These are phyloP conservation scores for Psilopsiagon aymara DNA, from an alignment of 2,113 vertebrate species.

Conservation along the genomic window DNA sequence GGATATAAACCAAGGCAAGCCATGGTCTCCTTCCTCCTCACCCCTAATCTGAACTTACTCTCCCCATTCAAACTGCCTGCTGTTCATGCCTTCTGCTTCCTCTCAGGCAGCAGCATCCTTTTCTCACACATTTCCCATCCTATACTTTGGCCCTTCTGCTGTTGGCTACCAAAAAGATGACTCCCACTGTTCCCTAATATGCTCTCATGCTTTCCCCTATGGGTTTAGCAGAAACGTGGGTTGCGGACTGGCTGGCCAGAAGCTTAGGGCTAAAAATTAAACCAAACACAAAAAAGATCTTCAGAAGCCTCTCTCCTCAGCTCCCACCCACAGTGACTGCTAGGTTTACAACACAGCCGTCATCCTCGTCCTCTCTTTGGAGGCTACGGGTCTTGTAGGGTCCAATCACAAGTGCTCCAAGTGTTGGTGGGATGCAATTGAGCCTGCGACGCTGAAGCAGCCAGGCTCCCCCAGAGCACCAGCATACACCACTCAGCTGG, in stretches of 20 bases:
- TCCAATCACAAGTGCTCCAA: not conserved
- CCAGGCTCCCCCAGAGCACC: not conserved
- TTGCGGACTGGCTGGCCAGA: not conserved
- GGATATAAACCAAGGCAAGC: not conserved
- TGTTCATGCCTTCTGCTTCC: conserved; percentile 16
- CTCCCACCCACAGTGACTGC: not conserved
- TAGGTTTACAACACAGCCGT: not conserved
- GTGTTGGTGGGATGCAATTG: not conserved
- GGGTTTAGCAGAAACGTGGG: not conserved
- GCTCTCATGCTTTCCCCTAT: not conserved
- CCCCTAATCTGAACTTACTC: not conserved
- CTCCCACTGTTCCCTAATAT: not conserved
- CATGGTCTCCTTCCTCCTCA: not conserved
- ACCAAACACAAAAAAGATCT: not conserved
- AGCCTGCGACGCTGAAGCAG: not conserved
- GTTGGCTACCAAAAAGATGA: conserved; percentile 5
- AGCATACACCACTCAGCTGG: not conserved
- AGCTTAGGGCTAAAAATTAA: not conserved
- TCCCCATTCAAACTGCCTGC: not conserved
- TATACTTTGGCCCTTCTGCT: not conserved
- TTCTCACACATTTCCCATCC: not conserved
- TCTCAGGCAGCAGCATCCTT: not conserved
- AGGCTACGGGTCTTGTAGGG: not conserved
- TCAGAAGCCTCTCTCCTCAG: not conserved
- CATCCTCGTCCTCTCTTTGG: not conserved